Evolutionary conservation across 2,888 invertebrate genomes (phyloP), one percentile per base, ranked within the genome.

Genomic region (Bugula neritina): DNA sequence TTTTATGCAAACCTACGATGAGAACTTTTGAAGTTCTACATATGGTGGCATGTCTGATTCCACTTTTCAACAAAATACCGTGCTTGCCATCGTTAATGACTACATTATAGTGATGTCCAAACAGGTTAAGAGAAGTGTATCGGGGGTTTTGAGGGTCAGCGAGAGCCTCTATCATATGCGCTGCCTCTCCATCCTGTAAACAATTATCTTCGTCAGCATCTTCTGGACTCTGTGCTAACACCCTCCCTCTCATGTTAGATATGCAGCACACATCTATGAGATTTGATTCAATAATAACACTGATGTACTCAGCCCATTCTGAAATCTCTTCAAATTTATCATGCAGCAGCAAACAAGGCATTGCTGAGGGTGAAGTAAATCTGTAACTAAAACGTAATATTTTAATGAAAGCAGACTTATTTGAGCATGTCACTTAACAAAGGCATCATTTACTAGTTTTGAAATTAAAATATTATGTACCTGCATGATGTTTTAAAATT

Each of bases 11-110:
- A 54, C 70, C 70, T 25, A 70, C 25, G 10, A 70, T 35, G 10
- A 70, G 52, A 2, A 31, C 23, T 43, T 70, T 54, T 2, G 43
- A 54, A 43, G 70, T 70, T 27, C 70, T 43, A 25, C 70, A 70
- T n/a, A 70, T 31, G 3, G 70, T 70, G 25, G 54, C 70, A 31
- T 70, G 23, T 5, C 54, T 35, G 10, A 43, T 17, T 10, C 10
- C 35, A 43, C 54, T 54, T 29, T 70, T 70, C 17, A 43, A 27
- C 52, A 70, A 5, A n/a, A 70, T 35, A 5, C 70, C 70, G 23
- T 54, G 70, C 52, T 70, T 70, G 10, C 70, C 70, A 70, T 70
- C 70, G 25, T 70, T 70, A 2, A 70, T 54, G 31, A 70, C 23
- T 2, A 70, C 54, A 43, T 43, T 29, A 54, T 70, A 70, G 43